These are phyloP conservation scores for Spilogale gracilis DNA, from an alignment of 2,113 vertebrate genomes.

Conservation along the genomic window DNA sequence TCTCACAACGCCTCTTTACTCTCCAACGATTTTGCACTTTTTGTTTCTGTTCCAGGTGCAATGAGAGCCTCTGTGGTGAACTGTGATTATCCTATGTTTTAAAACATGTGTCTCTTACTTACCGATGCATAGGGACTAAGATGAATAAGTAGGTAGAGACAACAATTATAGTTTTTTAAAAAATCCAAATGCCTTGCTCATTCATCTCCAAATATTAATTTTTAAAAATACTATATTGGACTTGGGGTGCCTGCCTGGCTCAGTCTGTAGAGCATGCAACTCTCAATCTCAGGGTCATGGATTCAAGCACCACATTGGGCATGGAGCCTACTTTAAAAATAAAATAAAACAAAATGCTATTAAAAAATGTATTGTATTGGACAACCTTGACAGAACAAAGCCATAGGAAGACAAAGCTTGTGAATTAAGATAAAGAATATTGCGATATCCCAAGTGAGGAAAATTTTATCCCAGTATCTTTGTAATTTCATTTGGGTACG, in stretches of 20 bases:
- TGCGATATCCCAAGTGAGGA: background rate
- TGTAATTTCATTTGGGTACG: background rate
- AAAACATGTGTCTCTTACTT: background rate
- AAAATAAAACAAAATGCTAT: background rate
- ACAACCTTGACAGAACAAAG: slow-evolving; percentile 41
- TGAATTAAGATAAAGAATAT: slow-evolving; percentile 30
- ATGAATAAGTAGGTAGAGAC: background rate
- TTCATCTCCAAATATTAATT: slow-evolving; percentile 39
- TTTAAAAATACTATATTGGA: slow-evolving; percentile 6
- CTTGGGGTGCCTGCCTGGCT: background rate
- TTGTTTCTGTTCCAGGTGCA: background rate
- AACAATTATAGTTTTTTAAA: background rate
- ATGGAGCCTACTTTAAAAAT: background rate
- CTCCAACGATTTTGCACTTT: background rate
- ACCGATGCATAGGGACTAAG: background rate
- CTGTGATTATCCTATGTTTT: background rate
- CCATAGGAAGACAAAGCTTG: background rate
- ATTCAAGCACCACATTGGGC: background rate
- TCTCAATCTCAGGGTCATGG: background rate
- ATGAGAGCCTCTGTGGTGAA: background rate
- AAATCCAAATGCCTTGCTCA: background rate
- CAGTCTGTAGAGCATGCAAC: background rate
- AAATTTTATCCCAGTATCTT: background rate
- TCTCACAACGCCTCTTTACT: background rate
- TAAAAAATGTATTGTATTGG: background rate